Conservation (phyloP, 2,888 invertebrate species). For the Glaucopsyche alexis region DNA sequence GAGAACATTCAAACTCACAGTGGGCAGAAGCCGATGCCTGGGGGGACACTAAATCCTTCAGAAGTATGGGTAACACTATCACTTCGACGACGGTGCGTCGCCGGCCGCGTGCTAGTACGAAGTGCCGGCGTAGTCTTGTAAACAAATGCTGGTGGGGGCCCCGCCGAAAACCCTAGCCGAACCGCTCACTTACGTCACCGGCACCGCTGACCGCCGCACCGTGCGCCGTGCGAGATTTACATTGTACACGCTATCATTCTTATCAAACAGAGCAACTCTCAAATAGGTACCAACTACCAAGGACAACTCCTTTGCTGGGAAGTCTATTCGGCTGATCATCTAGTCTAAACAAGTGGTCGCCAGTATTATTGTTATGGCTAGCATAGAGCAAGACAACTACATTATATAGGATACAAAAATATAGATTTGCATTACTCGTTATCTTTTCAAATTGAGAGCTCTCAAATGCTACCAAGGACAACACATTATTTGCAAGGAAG, state of each 20-base stretch:
- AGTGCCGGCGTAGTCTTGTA: constrained; percentile 75
- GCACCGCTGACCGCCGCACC: constrained; percentile 42
- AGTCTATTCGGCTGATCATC: too few species aligned
- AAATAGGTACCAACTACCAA: too few species aligned
- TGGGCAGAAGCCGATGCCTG: constrained; percentile 10
- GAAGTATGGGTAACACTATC: constrained; percentile 49
- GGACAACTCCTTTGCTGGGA: too few species aligned
- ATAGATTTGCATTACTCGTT: background rate
- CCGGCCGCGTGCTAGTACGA: constrained; percentile 67
- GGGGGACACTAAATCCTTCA: constrained; percentile 24
- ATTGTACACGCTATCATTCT: constrained; percentile 23
- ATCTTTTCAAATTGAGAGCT: background rate
- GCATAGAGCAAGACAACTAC: background rate
- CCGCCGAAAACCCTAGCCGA: constrained; percentile 73
- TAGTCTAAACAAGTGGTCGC: too few species aligned
- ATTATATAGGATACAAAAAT: background rate
- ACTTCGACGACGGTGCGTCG: constrained; percentile 56
- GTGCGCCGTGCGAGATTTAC: constrained; percentile 34
- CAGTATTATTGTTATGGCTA: too few species aligned
- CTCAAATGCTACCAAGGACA: background rate
- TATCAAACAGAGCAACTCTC: background rate
- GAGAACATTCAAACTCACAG: constrained; percentile 10
- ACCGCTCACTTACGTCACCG: constrained; percentile 75
- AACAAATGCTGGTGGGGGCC: constrained; percentile 78
- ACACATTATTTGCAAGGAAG: background rate